Evolutionary conservation across 2,888 invertebrate species (phyloP), one percentile per base, ranked within the genome.

Genomic region (Psylliodes chrysocephalus): DNA sequence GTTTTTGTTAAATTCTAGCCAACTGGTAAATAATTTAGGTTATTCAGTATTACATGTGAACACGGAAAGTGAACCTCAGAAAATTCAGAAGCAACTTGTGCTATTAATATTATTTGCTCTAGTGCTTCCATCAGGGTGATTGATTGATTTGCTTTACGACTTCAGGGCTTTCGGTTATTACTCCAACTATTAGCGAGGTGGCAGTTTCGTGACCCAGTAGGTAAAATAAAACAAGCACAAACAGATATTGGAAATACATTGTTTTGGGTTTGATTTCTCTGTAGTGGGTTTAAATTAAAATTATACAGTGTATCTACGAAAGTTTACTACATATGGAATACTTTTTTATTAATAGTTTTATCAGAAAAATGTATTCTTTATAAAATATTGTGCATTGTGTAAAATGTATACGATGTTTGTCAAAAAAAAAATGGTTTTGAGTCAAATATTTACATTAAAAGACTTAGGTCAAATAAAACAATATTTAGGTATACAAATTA

Each of bases 91-190:
- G 44, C 44, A 44, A 44, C 44, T 44, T 44, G 19, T 19, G 44
- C 44, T 44, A 44, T 44, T 44, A 44, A 44, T 44, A 44, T 44
- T 44, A 44, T 44, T 44, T 44, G 44, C 44, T 18, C 18, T 19
- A 14, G 44, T 44, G 44, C 44, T 15, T 18, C 44, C 44, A 44
- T 44, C 44, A 44, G 18, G 14, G 17, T 44, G 44, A 44, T 44
- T 44, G 44, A 44, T 44, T 44, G 44, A 44, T 44, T 44, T 44
- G 44, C 44, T 44, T 44, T 17, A 44, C 17, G 44, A 44, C 15
- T 18, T 19, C n/a, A 44, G 44, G 44, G 44, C 18, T 6, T 44
- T 44, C 44, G 18, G 44, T 44, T 44, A 44, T 44, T 44, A 44
- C 44, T 44, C 4, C 44, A 44, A 44, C 44, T 44, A 44, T 15